These are phyloP conservation scores for Hippopotamus amphibius DNA, from an alignment of 2,113 vertebrate species.

Conservation along the genomic window DNA sequence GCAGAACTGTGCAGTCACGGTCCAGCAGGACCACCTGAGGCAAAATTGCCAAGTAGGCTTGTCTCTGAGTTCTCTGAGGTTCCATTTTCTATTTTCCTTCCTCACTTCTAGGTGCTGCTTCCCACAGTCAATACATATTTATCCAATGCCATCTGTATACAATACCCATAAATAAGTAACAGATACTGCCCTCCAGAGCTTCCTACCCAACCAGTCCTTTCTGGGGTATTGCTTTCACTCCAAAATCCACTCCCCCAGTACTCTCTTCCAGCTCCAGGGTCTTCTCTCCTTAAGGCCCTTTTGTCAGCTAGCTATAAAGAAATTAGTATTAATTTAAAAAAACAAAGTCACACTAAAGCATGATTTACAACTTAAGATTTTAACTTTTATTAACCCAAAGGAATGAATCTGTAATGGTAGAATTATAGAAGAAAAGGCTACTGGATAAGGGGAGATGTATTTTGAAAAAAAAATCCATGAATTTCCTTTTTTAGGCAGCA, in stretches of 20 bases:
- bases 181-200: not conserved
- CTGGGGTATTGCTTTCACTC: not conserved
- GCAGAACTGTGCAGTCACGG: not conserved
- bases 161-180: not conserved
- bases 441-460: not conserved
- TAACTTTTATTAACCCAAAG: not conserved
- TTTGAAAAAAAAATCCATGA: not conserved
- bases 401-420: not conserved
- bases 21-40: not conserved
- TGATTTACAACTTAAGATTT: not conserved
- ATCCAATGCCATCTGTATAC: not conserved
- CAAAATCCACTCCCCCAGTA: not conserved
- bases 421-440: not conserved
- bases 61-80: not conserved
- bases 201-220: not conserved
- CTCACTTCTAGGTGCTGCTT: not conserved
- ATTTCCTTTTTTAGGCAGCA: not conserved
- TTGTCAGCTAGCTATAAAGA: slow-evolving; percentile 39
- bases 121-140: not conserved
- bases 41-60: not conserved
- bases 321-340: not conserved
- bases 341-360: not conserved
- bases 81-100: not conserved
- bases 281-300: not conserved
- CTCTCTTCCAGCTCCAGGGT: not conserved